Evolutionary conservation across 2,113 vertebrate species (phyloP), one percentile per base, ranked within the genome.

Genomic region (Sapajus apella): DNA sequence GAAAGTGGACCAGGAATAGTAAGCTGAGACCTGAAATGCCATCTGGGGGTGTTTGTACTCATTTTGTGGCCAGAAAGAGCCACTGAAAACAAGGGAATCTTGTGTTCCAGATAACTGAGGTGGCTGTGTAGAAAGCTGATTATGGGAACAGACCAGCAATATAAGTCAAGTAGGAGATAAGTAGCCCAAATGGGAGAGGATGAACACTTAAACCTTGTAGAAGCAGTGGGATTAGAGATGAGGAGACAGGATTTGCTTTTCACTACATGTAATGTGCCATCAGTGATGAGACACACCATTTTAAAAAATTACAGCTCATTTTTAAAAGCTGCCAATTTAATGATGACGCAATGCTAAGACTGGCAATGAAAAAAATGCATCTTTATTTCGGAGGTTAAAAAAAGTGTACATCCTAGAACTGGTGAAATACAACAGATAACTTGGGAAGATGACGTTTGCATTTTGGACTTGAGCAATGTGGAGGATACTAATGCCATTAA

Each of bases 391-490:
- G 76, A 85, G 72, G 37, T 93, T 56, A 56, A 64, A 73, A 88
- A 79, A 90, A 40, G 23, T 37, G 27, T 68, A 35, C 12, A 5
- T 56, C 72, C 55, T 96, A 72, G 45, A 84, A 55, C 50, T 45
- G 45, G 76, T 82, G 45, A 91, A 89, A 80, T 83, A 40, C 30
- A 43, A 76, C 77, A 87, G 81, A 88, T 95, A 87, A 90, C 47
- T 88, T 89, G 73, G 68, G 87, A 89, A 79, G 61, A 84, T 70
- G 52, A 92, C 75, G 93, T 91, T 76, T 80, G 2, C 45, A 50
- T 94, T 91, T 96, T 87, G 81, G 85, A 95, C 82, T 50, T 70
- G n/a, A 90, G 81, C 73, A 85, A 58, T 76, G 47, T 90, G 84
- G 90, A 77, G 27, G 47, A 70, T 47, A 61, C 35, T 21, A 30